phyloP scores from a whole-genome alignment of 2,113 vertebrate species.

The Lophochroa leadbeateri region DNA sequence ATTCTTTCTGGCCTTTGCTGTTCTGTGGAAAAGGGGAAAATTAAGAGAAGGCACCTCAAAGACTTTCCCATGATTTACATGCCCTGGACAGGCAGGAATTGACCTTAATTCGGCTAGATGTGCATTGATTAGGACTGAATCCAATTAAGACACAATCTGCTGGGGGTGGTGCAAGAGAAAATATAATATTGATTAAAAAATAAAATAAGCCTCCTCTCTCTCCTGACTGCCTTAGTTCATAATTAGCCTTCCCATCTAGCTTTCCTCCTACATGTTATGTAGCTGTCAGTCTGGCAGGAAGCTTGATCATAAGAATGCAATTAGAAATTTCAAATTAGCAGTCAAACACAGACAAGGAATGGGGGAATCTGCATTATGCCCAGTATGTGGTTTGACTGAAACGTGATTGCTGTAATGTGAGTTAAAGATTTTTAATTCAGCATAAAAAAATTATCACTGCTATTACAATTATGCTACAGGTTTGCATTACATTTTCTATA shows the following conservation, averaged over 20 bases:
- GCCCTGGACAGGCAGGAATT: background rate
- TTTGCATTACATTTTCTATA: background rate
- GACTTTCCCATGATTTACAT: background rate
- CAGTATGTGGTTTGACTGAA: background rate
- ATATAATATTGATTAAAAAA: constrained; percentile 56
- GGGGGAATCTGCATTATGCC: background rate
- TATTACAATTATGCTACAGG: background rate
- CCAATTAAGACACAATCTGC: constrained; percentile 36
- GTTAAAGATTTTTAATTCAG: background rate
- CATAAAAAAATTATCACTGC: background rate
- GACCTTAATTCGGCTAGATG: constrained; percentile 36
- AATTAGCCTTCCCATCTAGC: constrained; percentile 30
- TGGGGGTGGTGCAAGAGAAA: background rate
- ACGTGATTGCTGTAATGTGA: background rate
- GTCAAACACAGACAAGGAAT: background rate
- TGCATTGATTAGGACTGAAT: constrained; percentile 23
- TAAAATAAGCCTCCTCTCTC: constrained; percentile 16
- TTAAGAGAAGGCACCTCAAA: background rate
- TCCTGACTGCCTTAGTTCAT: constrained; percentile 4
- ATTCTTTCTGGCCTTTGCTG: background rate
- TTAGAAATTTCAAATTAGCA: constrained; percentile 47
- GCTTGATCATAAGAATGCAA: background rate
- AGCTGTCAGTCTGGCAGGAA: constrained; percentile 12
- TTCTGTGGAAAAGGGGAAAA: background rate
- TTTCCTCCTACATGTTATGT: constrained; percentile 10